phyloP scores from a whole-genome alignment of 1,140 invertebrate species.

The Gryon sp. region DNA sequence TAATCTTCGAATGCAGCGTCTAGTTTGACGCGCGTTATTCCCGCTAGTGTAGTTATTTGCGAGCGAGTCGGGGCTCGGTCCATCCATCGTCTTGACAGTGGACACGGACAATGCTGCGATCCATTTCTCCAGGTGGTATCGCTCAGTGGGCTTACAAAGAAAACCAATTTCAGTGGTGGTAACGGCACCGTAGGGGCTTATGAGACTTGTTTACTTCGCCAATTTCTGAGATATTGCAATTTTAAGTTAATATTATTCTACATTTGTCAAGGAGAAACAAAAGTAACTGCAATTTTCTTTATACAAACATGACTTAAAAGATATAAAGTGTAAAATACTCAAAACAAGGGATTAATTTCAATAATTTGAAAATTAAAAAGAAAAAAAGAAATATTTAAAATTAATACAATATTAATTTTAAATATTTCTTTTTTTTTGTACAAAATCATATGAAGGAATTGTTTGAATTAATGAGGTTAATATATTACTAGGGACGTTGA shows the following conservation, averaged over 20 bases:
- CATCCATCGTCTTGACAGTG: constrained; percentile 48
- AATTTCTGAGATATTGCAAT: constrained; percentile 8
- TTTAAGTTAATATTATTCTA: neutral
- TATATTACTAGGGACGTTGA: no score
- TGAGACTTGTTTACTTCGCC: neutral
- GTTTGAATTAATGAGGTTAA: no score
- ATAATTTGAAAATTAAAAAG: no score
- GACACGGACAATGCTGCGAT: constrained; percentile 18
- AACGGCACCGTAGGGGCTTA: constrained; percentile 17
- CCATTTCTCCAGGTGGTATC: constrained; percentile 26
- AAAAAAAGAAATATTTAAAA: no score
- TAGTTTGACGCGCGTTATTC: constrained; percentile 38
- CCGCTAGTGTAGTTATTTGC: constrained; percentile 35
- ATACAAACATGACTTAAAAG: neutral
- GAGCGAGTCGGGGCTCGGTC: neutral
- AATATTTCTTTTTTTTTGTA: no score
- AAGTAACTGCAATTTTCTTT: no score
- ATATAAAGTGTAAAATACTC: no score
- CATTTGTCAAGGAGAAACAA: no score
- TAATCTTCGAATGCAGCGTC: constrained; percentile 25
- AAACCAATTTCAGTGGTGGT: constrained; percentile 4
- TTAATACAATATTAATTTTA: no score
- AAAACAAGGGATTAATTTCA: no score
- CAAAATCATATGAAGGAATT: no score
- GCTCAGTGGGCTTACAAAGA: constrained; percentile 17